Conservation (phyloP, 2,888 invertebrate species). For the Beris chalybata region DNA sequence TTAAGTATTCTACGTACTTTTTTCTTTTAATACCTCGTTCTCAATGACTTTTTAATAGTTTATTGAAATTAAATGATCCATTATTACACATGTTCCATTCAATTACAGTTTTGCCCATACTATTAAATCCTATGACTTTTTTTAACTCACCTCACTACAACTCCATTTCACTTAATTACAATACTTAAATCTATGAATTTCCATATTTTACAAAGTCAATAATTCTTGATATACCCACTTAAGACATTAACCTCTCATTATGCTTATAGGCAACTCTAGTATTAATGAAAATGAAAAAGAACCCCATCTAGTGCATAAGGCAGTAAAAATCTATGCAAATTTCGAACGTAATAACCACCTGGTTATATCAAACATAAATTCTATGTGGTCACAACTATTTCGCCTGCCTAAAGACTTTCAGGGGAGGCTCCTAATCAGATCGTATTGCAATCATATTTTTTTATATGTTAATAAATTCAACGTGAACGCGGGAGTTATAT, state of each 20-base stretch:
- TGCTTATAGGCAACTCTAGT: constrained; percentile 2
- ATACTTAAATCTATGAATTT: constrained; percentile 13
- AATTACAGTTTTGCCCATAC: too few species aligned
- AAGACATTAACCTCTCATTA: constrained; percentile 26
- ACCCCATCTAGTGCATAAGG: constrained; percentile 23
- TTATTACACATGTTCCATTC: too few species aligned
- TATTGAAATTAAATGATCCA: too few species aligned
- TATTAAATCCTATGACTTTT: constrained; percentile 7
- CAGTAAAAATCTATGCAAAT: constrained; percentile 25
- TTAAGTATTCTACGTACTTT: too few species aligned
- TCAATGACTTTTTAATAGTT: too few species aligned
- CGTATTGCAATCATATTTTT: constrained; percentile 1
- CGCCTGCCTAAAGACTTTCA: constrained; percentile 10
- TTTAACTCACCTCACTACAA: neutral
- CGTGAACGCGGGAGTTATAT: constrained; percentile 11
- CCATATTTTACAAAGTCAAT: constrained; percentile 30
- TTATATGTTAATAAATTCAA: constrained; percentile 26
- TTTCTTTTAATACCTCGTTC: too few species aligned
- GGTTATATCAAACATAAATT: constrained; percentile 10
- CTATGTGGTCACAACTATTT: constrained; percentile 20
- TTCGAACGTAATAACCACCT: constrained; percentile 26
- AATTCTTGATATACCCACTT: constrained; percentile 19
- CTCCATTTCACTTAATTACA: neutral
- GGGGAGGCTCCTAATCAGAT: constrained; percentile 17
- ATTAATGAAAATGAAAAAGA: constrained; percentile 9